Evolutionary conservation across 2,797 vertebrate species (phyloP).

Genomic region (Danionella dracula): DNA sequence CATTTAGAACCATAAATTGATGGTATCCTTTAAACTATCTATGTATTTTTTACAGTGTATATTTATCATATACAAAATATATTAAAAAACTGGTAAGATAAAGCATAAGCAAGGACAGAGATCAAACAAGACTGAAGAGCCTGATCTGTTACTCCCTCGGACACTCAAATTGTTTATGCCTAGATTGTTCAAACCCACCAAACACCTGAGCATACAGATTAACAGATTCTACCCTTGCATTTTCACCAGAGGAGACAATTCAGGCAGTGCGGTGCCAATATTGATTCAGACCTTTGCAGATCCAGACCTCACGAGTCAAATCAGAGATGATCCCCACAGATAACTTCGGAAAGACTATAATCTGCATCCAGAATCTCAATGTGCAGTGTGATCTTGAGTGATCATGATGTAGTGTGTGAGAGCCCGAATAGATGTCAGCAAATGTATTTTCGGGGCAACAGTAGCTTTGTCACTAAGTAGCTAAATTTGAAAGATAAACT

Average conservation of each 20-base stretch:
- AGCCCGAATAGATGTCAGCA: background rate
- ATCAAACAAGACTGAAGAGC: conserved; percentile 15
- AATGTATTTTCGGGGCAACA: background rate
- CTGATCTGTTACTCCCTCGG: conserved; percentile 24
- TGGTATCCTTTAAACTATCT: too few species aligned
- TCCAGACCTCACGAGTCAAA: conserved; percentile 63
- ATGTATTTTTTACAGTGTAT: too few species aligned
- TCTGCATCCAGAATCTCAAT: conserved; percentile 57
- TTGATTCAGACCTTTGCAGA: conserved; percentile 68
- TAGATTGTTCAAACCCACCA: conserved; percentile 51
- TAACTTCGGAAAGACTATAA: conserved; percentile 63
- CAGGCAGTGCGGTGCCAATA: conserved; percentile 63
- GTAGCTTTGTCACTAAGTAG: background rate
- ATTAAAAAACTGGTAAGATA: too few species aligned
- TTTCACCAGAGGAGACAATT: conserved; percentile 60
- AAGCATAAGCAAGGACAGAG: too few species aligned
- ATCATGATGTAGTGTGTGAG: too few species aligned
- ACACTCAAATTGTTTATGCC: conserved; percentile 52
- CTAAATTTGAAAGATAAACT: too few species aligned
- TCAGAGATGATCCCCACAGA: conserved; percentile 69
- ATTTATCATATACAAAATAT: too few species aligned
- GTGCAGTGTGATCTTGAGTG: conserved; percentile 56
- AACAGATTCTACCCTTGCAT: conserved; percentile 60
- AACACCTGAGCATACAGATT: conserved; percentile 70
- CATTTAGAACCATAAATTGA: too few species aligned